A percentile compares a stretch with the other conserved stretches of the same genome.
Evolutionary conservation across 2,888 invertebrate genomes (phyloP).

Genomic region (Eilema depressum): DNA sequence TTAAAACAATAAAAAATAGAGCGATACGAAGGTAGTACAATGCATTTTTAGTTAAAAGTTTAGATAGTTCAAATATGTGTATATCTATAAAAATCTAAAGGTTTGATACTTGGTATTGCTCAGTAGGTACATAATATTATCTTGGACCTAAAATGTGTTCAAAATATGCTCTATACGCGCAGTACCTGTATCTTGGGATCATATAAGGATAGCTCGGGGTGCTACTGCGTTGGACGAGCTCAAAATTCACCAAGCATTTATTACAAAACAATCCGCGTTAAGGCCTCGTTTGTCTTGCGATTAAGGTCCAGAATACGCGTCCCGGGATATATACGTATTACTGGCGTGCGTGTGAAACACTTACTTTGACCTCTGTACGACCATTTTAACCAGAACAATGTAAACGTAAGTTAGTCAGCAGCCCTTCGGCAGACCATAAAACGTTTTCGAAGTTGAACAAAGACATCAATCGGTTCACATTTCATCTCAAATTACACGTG

Average conservation of each 20-base stretch:
- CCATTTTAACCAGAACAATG: constrained; percentile 66
- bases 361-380: constrained; percentile 25
- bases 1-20: not conserved
- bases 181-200: too few relatives aligned
- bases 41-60: not conserved
- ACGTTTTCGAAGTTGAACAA: constrained; percentile 75
- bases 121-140: too few relatives aligned
- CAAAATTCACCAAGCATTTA: too few relatives aligned
- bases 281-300: too few relatives aligned
- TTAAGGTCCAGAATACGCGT: too few relatives aligned
- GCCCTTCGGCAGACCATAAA: constrained; percentile 75
- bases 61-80: not conserved
- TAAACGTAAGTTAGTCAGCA: constrained; percentile 71
- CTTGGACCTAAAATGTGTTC: too few relatives aligned
- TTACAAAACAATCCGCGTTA: too few relatives aligned
- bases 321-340: constrained; percentile 8
- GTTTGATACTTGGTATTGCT: not conserved
- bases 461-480: constrained; percentile 85
- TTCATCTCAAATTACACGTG: constrained; percentile 83
- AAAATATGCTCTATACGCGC: too few relatives aligned
- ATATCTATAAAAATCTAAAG: not conserved
- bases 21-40: not conserved
- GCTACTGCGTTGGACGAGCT: too few relatives aligned
- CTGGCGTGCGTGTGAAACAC: constrained; percentile 11
- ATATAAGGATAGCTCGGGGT: too few relatives aligned